Evolutionary conservation across 2,797 vertebrate genomes (phyloP).

Genomic region (Thripadectes ignobilis): DNA sequence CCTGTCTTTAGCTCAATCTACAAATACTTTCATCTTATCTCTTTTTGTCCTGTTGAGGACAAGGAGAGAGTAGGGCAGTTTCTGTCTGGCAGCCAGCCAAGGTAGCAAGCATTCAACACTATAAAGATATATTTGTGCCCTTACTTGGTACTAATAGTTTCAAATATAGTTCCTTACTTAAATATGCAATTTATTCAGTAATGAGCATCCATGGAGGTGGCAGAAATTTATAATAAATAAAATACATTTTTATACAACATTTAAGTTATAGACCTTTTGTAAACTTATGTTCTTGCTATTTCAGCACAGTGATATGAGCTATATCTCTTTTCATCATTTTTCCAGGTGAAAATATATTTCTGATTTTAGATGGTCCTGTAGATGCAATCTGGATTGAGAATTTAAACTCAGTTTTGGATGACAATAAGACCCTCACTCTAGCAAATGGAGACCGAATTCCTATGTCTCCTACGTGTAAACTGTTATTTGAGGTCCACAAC

Average conservation of each 20-base stretch:
- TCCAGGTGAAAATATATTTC: constrained; percentile 79
- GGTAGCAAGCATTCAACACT: not conserved
- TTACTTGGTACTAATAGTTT: not conserved
- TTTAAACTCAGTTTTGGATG: constrained; percentile 81
- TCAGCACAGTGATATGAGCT: not conserved
- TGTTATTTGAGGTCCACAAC: constrained; percentile 81
- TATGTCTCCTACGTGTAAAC: constrained; percentile 78
- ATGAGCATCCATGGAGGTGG: not conserved
- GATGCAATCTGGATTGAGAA: constrained; percentile 84
- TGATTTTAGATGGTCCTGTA: constrained; percentile 81
- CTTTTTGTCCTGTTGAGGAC: not conserved
- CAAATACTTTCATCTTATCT: not conserved
- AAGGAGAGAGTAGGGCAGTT: accelerated
- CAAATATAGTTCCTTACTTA: not conserved
- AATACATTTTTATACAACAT: not conserved
- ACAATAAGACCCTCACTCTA: constrained; percentile 80
- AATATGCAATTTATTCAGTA: not conserved
- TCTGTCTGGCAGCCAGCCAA: not conserved
- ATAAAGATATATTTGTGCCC: not conserved
- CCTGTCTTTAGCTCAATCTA: not conserved
- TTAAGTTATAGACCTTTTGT: not conserved
- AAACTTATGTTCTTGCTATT: not conserved
- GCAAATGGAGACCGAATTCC: constrained; percentile 81
- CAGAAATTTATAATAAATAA: not conserved
- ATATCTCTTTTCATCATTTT: not conserved